Evolutionary conservation across 2,888 invertebrate genomes (phyloP).

Genomic region (Ormyrus thymus): DNA sequence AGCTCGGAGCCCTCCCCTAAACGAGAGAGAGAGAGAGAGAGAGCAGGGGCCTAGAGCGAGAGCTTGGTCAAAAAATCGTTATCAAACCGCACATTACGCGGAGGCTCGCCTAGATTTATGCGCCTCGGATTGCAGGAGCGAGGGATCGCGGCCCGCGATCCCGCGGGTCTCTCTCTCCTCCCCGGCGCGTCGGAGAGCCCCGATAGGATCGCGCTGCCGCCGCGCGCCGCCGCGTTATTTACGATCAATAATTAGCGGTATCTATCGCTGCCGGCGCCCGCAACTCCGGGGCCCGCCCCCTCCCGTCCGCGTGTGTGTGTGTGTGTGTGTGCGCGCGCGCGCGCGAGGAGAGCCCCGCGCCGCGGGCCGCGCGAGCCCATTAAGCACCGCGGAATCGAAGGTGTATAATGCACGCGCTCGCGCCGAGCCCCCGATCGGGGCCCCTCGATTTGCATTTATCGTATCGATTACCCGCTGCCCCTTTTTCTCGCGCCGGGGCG

Average conservation of each 20-base stretch:
- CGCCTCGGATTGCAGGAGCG: background rate
- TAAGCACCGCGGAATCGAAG: slow-evolving; percentile 15
- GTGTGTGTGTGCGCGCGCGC: background rate
- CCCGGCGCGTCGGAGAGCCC: background rate
- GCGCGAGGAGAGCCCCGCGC: background rate
- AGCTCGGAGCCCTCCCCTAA: too few species aligned
- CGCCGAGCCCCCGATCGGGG: background rate
- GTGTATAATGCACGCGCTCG: too few species aligned
- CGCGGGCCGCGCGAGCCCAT: background rate
- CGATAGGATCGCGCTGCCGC: slow-evolving; percentile 48
- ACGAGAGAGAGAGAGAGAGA: too few species aligned
- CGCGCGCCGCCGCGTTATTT: slow-evolving; percentile 66
- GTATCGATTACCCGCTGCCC: slow-evolving; percentile 52
- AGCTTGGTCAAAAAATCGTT: slow-evolving; percentile 48
- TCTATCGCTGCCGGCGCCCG: slow-evolving; percentile 75
- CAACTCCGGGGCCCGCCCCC: slow-evolving; percentile 59
- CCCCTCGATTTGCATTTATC: slow-evolving; percentile 46
- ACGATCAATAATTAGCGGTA: slow-evolving; percentile 76
- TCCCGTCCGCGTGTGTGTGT: slow-evolving; percentile 22
- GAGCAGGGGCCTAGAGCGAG: too few species aligned
- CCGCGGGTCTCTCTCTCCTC: slow-evolving; percentile 6
- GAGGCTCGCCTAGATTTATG: slow-evolving; percentile 43
- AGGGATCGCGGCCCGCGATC: background rate
- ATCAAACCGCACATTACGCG: slow-evolving; percentile 49
- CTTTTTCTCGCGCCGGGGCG: slow-evolving; percentile 14